phyloP scores from a whole-genome alignment of 2,113 vertebrate species.

The Sprattus sprattus region DNA sequence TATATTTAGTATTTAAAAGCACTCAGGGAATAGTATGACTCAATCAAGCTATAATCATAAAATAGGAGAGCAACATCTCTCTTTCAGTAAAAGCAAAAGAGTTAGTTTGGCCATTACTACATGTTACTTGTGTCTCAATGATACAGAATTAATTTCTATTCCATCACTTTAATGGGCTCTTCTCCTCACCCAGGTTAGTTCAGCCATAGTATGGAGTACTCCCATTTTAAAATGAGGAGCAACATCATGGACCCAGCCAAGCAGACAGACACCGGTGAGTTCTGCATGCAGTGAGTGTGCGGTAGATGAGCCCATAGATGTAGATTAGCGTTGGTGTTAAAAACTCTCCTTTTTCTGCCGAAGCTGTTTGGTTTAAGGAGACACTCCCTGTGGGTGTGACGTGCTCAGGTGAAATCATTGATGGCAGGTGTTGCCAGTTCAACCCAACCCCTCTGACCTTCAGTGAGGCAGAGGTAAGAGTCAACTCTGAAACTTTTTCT shows the following conservation, averaged over 20 bases:
- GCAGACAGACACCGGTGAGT: conserved; percentile 44
- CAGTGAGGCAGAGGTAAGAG: conserved; percentile 64
- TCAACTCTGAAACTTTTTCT: not conserved
- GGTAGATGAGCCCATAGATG: not conserved
- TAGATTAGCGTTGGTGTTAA: not conserved
- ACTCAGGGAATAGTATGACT: no score
- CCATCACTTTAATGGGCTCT: not conserved
- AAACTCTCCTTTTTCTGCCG: not conserved
- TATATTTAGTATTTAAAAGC: no score
- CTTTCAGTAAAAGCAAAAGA: not conserved
- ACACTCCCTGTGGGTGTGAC: conserved; percentile 19
- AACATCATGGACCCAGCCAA: conserved; percentile 25
- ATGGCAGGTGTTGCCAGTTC: conserved; percentile 63
- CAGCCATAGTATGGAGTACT: conserved; percentile 12
- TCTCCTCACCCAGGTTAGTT: not conserved
- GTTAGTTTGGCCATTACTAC: not conserved
- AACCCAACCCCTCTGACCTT: conserved; percentile 59
- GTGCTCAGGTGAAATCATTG: conserved; percentile 61
- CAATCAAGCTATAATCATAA: no score
- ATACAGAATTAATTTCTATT: not conserved
- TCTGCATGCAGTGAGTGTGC: not conserved
- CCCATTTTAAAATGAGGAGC: not conserved
- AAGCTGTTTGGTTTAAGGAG: not conserved
- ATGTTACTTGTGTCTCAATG: not conserved
- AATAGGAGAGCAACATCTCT: not conserved